Evolutionary conservation across 2,888 invertebrate species (phyloP).

Genomic region (Empis stercorea): DNA sequence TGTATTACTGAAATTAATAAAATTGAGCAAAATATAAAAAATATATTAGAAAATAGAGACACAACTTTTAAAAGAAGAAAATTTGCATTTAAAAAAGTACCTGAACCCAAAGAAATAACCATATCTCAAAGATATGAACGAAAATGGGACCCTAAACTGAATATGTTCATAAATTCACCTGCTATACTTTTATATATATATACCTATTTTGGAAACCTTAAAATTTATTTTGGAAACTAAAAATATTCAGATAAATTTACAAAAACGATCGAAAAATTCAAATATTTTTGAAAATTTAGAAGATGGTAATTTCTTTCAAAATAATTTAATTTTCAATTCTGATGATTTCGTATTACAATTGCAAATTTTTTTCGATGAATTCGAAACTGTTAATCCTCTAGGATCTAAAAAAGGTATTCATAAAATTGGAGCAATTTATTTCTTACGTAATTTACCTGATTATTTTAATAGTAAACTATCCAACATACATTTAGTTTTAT

Average conservation of each 20-base stretch:
- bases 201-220: too few relatives aligned
- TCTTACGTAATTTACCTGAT: slow-evolving; percentile 11
- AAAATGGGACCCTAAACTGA: not conserved
- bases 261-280: too few relatives aligned
- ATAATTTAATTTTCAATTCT: not conserved
- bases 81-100: not conserved
- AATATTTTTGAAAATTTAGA: not conserved
- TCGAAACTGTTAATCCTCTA: slow-evolving; percentile 14
- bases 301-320: not conserved
- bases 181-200: not conserved
- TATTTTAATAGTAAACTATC: slow-evolving; percentile 6
- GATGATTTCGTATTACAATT: slow-evolving; percentile 5
- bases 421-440: slow-evolving; percentile 16
- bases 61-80: not conserved
- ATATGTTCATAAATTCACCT: not conserved
- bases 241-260: too few relatives aligned
- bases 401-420: slow-evolving; percentile 14
- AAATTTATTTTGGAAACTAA: too few relatives aligned
- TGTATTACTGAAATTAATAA: not conserved
- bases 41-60: not conserved
- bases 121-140: not conserved
- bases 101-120: not conserved
- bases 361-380: slow-evolving; percentile 14
- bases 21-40: not conserved
- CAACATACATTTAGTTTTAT: slow-evolving; percentile 11